A percentile compares a stretch with the other conserved stretches of the same genome.
Evolutionary conservation across 2,797 vertebrate genomes (phyloP).

Genomic region (Florisuga fusca): DNA sequence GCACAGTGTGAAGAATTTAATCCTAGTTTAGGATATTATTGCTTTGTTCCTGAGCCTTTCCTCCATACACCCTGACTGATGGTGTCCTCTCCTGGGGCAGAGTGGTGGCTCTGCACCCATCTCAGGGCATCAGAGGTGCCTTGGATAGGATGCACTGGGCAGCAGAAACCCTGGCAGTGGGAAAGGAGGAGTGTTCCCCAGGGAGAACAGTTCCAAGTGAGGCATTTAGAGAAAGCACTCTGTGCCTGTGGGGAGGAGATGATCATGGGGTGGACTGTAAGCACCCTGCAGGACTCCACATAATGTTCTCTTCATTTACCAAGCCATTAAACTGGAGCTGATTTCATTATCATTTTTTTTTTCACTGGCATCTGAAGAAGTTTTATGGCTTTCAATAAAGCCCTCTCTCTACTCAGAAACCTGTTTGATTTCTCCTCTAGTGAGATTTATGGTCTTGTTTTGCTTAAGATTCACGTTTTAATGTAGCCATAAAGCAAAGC

Average conservation of each 20-base stretch:
- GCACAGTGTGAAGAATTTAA: background rate
- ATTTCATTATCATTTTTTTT: constrained; percentile 70
- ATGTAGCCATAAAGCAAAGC: constrained; percentile 75
- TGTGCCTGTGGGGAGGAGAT: background rate
- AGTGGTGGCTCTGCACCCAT: background rate
- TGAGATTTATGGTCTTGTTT: constrained; percentile 81
- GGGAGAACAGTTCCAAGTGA: background rate
- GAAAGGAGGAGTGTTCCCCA: background rate
- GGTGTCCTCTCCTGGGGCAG: background rate
- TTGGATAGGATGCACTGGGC: background rate
- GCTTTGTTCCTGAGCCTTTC: background rate
- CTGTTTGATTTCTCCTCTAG: constrained; percentile 62
- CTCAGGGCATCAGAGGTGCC: background rate
- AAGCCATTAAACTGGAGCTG: constrained; percentile 67
- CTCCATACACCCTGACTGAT: background rate
- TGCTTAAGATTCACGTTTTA: constrained; percentile 82
- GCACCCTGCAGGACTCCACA: constrained; percentile 43
- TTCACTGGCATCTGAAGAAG: constrained; percentile 52
- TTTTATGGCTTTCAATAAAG: constrained; percentile 75
- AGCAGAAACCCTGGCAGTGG: background rate
- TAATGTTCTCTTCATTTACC: constrained; percentile 72
- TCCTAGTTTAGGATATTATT: background rate
- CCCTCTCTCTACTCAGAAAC: constrained; percentile 51
- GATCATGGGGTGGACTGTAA: constrained; percentile 15
- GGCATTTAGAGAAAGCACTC: background rate